Percentiles rank a stretch among this genome's conserved stretches.
These are phyloP conservation scores for Cerceris ruficornis DNA, from an alignment of 2,888 invertebrate genomes.

Conservation along the genomic window DNA sequence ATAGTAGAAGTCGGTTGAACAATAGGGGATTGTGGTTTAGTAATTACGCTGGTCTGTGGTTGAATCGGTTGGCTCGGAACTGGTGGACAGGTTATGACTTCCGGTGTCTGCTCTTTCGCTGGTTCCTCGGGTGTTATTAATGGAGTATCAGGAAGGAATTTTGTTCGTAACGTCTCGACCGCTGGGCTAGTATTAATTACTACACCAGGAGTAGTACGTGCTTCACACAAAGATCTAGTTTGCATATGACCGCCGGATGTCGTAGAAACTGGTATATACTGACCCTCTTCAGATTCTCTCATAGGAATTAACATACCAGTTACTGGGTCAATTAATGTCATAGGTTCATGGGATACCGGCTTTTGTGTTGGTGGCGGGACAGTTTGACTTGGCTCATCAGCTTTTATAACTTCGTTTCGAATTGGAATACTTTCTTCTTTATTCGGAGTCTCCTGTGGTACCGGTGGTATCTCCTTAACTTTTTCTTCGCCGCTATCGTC, in stretches of 20 bases:
- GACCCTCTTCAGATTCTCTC: constrained; percentile 88
- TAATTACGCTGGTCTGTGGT: constrained; percentile 73
- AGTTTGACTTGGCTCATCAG: constrained; percentile 62
- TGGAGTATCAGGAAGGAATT: constrained; percentile 76
- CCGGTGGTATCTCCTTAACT: constrained; percentile 60
- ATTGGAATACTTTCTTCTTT: constrained; percentile 55
- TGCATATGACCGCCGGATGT: constrained; percentile 61
- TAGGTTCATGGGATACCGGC: constrained; percentile 83
- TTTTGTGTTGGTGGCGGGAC: constrained; percentile 63
- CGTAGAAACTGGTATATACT: constrained; percentile 85
- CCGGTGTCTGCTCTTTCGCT: constrained; percentile 62
- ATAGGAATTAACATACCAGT: constrained; percentile 88
- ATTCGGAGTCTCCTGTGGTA: constrained; percentile 44
- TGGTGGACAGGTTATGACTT: constrained; percentile 47
- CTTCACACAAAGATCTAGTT: constrained; percentile 64
- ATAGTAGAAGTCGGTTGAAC: constrained; percentile 65
- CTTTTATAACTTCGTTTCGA: constrained; percentile 62
- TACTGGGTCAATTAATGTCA: constrained; percentile 88
- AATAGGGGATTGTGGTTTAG: constrained; percentile 73
- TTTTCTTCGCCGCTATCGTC: constrained; percentile 86
- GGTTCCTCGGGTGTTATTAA: constrained; percentile 78
- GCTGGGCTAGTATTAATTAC: constrained; percentile 50
- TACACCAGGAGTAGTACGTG: constrained; percentile 52
- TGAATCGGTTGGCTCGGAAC: constrained; percentile 45
- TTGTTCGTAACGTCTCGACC: constrained; percentile 61